phyloP scores from a whole-genome alignment of 2,888 invertebrate genomes.

The Autographa pulchrina region DNA sequence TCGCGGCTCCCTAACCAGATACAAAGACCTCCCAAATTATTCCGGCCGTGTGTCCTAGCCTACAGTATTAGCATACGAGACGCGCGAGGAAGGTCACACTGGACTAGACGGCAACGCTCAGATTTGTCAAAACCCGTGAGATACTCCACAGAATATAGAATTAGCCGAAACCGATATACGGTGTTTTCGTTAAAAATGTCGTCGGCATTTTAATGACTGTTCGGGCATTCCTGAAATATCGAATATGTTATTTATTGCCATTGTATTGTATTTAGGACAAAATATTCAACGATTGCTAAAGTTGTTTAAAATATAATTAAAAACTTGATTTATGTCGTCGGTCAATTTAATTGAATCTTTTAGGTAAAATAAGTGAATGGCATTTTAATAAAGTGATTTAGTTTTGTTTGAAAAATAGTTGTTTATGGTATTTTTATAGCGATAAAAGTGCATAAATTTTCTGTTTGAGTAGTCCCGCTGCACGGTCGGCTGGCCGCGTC shows the following conservation, averaged over 20 bases:
- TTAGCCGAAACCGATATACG: conserved; percentile 73
- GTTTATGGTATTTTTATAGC: conserved; percentile 44
- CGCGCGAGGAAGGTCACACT: conserved; percentile 64
- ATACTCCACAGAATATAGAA: conserved; percentile 75
- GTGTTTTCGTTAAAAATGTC: conserved; percentile 77
- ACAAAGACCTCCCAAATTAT: conserved; percentile 63
- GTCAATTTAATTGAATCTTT: conserved; percentile 57
- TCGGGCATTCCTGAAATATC: conserved; percentile 82
- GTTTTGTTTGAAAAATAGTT: conserved; percentile 41
- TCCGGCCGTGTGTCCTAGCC: conserved; percentile 42
- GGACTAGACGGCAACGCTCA: conserved; percentile 60
- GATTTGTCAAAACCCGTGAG: conserved; percentile 74
- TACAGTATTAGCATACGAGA: conserved; percentile 57
- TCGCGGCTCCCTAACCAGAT: conserved; percentile 64
- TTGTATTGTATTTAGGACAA: conserved; percentile 76
- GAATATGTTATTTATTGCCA: conserved; percentile 81
- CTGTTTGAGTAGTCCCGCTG: conserved; percentile 70
- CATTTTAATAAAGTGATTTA: conserved; percentile 46
- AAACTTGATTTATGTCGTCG: conserved; percentile 72
- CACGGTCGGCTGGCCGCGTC: conserved; percentile 70
- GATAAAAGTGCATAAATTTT: conserved; percentile 68
- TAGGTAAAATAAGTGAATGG: conserved; percentile 47
- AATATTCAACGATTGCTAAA: conserved; percentile 70
- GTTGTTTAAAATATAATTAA: conserved; percentile 70
- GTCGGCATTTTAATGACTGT: conserved; percentile 81